Evolutionary conservation across 2,797 vertebrate species (phyloP).

Genomic region (Fistularia tabacaria): DNA sequence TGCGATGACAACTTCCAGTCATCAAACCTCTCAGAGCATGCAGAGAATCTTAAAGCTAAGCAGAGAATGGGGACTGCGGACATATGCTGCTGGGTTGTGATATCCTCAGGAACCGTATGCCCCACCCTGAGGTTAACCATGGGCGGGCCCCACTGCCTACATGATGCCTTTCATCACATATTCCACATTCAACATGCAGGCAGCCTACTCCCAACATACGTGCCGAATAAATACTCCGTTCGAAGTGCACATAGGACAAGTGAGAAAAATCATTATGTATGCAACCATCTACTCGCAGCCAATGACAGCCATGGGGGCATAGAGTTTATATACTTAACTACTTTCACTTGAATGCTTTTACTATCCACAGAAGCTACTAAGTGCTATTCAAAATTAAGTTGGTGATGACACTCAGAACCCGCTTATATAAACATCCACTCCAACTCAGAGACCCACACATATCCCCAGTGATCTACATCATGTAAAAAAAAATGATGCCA

Average conservation of each 20-base stretch:
- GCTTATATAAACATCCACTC: constrained; percentile 12
- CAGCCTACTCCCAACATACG: constrained; percentile 12
- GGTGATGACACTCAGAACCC: constrained; percentile 64
- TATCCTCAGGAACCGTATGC: constrained; percentile 57
- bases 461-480: constrained; percentile 67
- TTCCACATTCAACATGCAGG: constrained; percentile 1
- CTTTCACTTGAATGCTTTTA: constrained; percentile 36
- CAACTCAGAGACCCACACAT: constrained; percentile 13
- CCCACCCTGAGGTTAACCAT: constrained; percentile 72
- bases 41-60: constrained; percentile 34
- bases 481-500: constrained; percentile 40
- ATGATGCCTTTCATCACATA: constrained; percentile 29
- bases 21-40: constrained; percentile 21
- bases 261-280: background rate
- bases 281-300: constrained; percentile 1
- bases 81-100: constrained; percentile 64
- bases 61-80: constrained; percentile 35
- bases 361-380: constrained; percentile 49
- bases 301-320: constrained; percentile 1
- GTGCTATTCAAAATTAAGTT: constrained; percentile 62
- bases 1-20: constrained; percentile 29
- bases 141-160: constrained; percentile 61
- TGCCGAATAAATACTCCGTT: constrained; percentile 4
- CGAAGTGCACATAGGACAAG: background rate
- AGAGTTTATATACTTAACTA: constrained; percentile 4